Evolutionary conservation across 2,113 vertebrate species (phyloP), one percentile per base, ranked within the genome.

Genomic region (Pomatostomus ruficeps): DNA sequence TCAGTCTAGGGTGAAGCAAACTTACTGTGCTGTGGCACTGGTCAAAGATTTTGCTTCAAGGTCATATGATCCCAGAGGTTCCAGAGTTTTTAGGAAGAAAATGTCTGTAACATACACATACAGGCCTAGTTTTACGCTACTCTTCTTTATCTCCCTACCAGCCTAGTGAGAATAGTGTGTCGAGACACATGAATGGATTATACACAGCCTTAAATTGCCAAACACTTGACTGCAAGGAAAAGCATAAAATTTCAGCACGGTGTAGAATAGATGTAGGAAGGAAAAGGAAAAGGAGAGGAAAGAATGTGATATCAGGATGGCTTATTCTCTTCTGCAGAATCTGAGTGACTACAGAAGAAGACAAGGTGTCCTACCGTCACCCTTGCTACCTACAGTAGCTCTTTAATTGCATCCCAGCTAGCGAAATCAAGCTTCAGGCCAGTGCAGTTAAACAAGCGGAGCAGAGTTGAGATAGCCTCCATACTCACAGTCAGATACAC

Each of bases 1-100:
- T 58, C 70, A 85, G 70, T 61, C 62, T 55, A 35, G 28, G 55
- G 42, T 7, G 0, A 78, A 63, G 40, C 38, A 93, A 88, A 81
- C 46, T 83, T 31, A 49, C 29, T 35, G 35, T 40, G 79, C 83
- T 81, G 57, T 52, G 63, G 29, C 42, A 75, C 26, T 68, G 45
- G n/a, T 72, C 20, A 49, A 87, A 95, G 77, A 70, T 43, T 87
- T 94, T 89, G 65, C 73, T 72, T 84, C 90, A 82, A 89, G 93
- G 80, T 91, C 88, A 58, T 46, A 55, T 40, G 36, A 84, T 40
- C 42, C n/a, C 76, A 84, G 38, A 77, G 23, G 36, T 78, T 77
- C 22, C 36, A 48, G 61, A n/a, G 55, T 13, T 83, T 61, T 81
- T 52, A 62, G 63, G 62, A 88, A 52, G 74, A 68, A 85, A 70